Percentiles rank a stretch among this genome's conserved stretches.
Conservation (phyloP, 1,140 invertebrate genomes). For the Tetramorium simillimum region DNA sequence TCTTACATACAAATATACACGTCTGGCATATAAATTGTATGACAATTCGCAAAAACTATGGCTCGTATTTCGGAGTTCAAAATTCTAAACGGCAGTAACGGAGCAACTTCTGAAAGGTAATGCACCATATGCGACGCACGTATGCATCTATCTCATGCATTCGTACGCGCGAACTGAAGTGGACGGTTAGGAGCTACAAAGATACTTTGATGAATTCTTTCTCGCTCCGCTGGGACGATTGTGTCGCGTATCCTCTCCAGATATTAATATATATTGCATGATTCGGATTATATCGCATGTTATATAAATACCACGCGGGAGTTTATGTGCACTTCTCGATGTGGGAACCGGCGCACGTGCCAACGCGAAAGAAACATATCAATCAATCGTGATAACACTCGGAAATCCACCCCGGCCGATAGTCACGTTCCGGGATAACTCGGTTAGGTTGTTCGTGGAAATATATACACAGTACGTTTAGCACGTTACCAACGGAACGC, state of each 20-base stretch:
- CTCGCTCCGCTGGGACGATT: neutral
- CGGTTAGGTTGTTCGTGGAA: constrained; percentile 16
- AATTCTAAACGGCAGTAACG: constrained; percentile 11
- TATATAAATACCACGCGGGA: constrained; percentile 6
- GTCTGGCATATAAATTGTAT: neutral
- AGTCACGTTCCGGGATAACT: constrained; percentile 46
- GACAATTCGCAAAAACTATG: neutral
- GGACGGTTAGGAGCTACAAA: neutral
- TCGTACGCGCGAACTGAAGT: neutral
- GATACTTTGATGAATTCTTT: constrained; percentile 22
- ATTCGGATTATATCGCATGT: constrained; percentile 33
- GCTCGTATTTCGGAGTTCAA: neutral
- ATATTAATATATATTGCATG: neutral
- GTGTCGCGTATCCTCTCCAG: neutral
- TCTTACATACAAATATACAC: no score
- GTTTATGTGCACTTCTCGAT: constrained; percentile 24
- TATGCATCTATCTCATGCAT: neutral
- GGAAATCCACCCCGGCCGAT: neutral
- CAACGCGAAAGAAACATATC: constrained; percentile 29
- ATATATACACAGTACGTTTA: neutral
- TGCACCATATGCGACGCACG: neutral
- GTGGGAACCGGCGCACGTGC: constrained; percentile 15
- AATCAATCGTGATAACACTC: constrained; percentile 62
- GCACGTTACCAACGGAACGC: neutral
- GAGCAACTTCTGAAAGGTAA: neutral